Conservation (phyloP, 2,113 vertebrate genomes). For the Hemiprocne comata region DNA sequence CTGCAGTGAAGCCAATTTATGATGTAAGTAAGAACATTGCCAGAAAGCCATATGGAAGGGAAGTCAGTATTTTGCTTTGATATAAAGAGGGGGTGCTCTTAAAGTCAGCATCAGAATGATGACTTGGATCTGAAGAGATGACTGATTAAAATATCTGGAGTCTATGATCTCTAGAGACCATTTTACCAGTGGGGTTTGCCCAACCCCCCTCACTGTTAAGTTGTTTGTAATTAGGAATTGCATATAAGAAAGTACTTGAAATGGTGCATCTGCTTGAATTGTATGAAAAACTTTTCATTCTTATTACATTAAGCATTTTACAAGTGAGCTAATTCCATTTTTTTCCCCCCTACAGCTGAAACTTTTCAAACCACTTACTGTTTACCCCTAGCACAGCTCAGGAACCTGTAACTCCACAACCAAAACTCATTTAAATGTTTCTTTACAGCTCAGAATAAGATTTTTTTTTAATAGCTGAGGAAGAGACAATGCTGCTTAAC, state of each 20-base stretch:
- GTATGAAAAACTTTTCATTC: background rate
- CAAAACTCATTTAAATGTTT: background rate
- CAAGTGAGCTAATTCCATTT: background rate
- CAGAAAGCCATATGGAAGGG: slow-evolving; percentile 29
- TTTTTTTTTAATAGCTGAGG: background rate
- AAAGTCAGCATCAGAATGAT: background rate
- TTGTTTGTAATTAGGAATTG: background rate
- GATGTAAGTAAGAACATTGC: background rate
- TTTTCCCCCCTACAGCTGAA: background rate
- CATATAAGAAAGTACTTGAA: background rate
- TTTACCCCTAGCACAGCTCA: background rate
- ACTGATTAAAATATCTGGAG: background rate
- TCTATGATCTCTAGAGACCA: background rate
- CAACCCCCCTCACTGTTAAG: background rate
- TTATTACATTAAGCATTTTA: background rate
- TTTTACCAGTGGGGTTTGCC: background rate
- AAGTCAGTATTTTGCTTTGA: slow-evolving; percentile 18
- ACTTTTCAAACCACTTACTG: background rate
- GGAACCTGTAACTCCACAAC: background rate
- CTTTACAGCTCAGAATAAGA: background rate
- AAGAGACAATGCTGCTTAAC: background rate
- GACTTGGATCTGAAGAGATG: background rate
- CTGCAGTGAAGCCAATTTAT: background rate
- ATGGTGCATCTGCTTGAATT: background rate
- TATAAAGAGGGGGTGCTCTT: background rate